phyloP scores from a whole-genome alignment of 1,140 invertebrate species.

The Trinorchestia longiramus region DNA sequence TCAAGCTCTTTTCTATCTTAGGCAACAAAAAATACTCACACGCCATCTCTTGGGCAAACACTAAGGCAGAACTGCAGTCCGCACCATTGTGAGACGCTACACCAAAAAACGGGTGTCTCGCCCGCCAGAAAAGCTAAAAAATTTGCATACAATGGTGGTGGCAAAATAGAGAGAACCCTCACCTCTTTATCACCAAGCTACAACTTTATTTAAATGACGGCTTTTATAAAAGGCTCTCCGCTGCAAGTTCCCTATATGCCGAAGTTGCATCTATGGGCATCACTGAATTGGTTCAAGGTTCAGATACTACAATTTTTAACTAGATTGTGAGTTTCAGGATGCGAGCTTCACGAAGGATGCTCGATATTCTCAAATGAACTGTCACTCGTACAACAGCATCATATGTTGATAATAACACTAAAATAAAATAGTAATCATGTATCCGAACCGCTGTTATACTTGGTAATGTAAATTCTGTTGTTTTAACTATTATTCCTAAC shows the following conservation, averaged over 20 bases:
- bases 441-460: no score
- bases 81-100: neutral
- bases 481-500: no score
- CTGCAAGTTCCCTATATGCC: neutral
- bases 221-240: neutral
- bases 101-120: slow-evolving; percentile 22
- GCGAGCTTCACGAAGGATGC: neutral
- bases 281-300: neutral
- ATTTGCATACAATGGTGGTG: slow-evolving; percentile 46
- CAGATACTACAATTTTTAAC: neutral
- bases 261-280: neutral
- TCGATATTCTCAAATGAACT: neutral
- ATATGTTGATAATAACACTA: no score
- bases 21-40: neutral
- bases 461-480: no score
- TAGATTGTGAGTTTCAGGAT: neutral
- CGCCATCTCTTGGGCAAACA: slow-evolving; percentile 50
- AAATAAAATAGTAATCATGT: no score
- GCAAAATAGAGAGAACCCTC: slow-evolving; percentile 29
- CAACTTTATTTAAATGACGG: slow-evolving; percentile 27
- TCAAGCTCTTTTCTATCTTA: neutral
- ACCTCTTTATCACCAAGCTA: slow-evolving; percentile 26
- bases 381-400: neutral
- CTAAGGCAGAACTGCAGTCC: neutral
- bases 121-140: slow-evolving; percentile 36